Conservation (phyloP, 2,797 vertebrate genomes). For the Carduelis carduelis region DNA sequence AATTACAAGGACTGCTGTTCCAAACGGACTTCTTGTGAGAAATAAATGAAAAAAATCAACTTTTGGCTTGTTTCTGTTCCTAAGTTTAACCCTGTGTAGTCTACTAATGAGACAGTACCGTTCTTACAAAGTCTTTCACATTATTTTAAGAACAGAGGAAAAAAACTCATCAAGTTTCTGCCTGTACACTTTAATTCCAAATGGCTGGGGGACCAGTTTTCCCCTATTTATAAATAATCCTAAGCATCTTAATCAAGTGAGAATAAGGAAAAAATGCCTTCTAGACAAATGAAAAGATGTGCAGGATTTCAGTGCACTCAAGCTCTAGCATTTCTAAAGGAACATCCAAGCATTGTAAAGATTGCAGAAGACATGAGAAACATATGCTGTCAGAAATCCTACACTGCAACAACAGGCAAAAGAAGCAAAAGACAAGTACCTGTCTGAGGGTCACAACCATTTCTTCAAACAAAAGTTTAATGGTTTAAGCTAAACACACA, state of each 20-base stretch:
- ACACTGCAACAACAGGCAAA: background rate
- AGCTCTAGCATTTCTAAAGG: background rate
- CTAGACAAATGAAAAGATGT: background rate
- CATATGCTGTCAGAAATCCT: background rate
- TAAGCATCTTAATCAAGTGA: background rate
- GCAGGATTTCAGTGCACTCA: background rate
- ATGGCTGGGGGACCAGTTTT: background rate
- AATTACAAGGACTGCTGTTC: conserved; percentile 33
- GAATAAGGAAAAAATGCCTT: background rate
- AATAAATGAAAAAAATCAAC: conserved; percentile 20
- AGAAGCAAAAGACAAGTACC: background rate
- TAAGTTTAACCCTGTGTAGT: background rate
- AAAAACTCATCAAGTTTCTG: background rate
- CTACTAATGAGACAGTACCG: background rate
- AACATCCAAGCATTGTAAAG: background rate
- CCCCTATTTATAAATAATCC: background rate
- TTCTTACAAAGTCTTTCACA: background rate
- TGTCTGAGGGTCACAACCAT: background rate
- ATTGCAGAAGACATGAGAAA: background rate
- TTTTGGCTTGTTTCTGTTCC: background rate
- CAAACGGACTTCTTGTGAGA: conserved; percentile 22
- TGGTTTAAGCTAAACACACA: background rate
- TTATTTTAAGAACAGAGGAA: background rate
- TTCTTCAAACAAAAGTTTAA: background rate
- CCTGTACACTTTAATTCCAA: background rate